These are phyloP conservation scores for Phaenicophaeus curvirostris DNA, from an alignment of 2,797 vertebrate species.

Conservation along the genomic window DNA sequence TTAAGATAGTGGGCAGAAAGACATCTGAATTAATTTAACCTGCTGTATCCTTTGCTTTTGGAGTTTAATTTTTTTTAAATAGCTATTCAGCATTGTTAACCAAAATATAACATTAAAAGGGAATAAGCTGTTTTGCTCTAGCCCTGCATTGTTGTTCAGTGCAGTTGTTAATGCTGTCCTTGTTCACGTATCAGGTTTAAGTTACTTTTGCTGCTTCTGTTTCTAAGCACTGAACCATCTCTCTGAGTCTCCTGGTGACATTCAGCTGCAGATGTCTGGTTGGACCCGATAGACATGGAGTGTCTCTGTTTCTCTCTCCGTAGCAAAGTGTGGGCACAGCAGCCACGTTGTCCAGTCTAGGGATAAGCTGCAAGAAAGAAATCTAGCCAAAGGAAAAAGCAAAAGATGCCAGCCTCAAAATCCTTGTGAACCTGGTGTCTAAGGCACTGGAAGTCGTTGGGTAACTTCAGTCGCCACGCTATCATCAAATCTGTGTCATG, in stretches of 20 bases:
- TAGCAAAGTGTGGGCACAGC: neutral
- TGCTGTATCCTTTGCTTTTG: neutral
- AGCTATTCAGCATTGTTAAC: neutral
- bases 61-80: neutral
- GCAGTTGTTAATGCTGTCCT: neutral
- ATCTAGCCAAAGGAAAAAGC: neutral
- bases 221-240: neutral
- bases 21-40: neutral
- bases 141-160: neutral
- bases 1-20: neutral
- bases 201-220: neutral
- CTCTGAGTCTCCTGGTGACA: neutral
- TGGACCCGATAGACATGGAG: neutral
- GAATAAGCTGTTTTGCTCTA: neutral
- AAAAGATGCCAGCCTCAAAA: neutral
- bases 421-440: neutral
- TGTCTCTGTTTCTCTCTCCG: fast-evolving
- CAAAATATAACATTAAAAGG: neutral
- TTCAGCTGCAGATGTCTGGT: neutral
- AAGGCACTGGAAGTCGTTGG: neutral
- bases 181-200: neutral
- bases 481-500: neutral
- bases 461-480: neutral
- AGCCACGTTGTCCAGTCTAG: neutral
- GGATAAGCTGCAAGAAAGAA: neutral